These are phyloP conservation scores for Melanotaenia pygmaea DNA, from an alignment of 2,797 vertebrate species.

Conservation along the genomic window DNA sequence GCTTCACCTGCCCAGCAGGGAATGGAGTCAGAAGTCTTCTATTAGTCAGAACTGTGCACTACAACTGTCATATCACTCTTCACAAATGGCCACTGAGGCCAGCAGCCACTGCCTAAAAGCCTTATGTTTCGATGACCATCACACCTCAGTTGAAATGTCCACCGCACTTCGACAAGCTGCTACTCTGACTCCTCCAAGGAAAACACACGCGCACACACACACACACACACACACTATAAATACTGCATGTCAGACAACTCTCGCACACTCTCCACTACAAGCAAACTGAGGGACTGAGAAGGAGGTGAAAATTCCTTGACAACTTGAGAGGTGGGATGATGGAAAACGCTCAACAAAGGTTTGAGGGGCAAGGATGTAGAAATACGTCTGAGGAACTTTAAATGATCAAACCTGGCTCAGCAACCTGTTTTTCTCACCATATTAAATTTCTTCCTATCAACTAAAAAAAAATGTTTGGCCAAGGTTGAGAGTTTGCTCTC, in stretches of 20 bases:
- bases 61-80: slow-evolving; percentile 57
- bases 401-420: slow-evolving; percentile 4
- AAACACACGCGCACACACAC: slow-evolving; percentile 15
- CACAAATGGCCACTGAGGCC: slow-evolving; percentile 53
- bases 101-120: slow-evolving; percentile 54
- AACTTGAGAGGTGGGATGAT: slow-evolving; percentile 15
- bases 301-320: slow-evolving; percentile 13
- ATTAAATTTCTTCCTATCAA: neutral
- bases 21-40: slow-evolving; percentile 40
- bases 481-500: slow-evolving; percentile 6
- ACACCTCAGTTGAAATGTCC: slow-evolving; percentile 9
- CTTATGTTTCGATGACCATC: slow-evolving; percentile 55
- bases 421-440: neutral
- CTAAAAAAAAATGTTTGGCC: neutral
- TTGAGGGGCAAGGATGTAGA: slow-evolving; percentile 21
- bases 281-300: slow-evolving; percentile 4
- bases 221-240: slow-evolving; percentile 26
- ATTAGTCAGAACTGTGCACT: slow-evolving; percentile 64
- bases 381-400: slow-evolving; percentile 19
- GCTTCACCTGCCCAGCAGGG: slow-evolving; percentile 69
- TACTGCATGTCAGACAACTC: slow-evolving; percentile 48
- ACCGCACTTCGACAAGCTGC: slow-evolving; percentile 42
- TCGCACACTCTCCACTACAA: slow-evolving; percentile 12
- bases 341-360: slow-evolving; percentile 21
- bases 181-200: slow-evolving; percentile 35